phyloP scores from a whole-genome alignment of 2,113 vertebrate species.

The Ptyas mucosa region DNA sequence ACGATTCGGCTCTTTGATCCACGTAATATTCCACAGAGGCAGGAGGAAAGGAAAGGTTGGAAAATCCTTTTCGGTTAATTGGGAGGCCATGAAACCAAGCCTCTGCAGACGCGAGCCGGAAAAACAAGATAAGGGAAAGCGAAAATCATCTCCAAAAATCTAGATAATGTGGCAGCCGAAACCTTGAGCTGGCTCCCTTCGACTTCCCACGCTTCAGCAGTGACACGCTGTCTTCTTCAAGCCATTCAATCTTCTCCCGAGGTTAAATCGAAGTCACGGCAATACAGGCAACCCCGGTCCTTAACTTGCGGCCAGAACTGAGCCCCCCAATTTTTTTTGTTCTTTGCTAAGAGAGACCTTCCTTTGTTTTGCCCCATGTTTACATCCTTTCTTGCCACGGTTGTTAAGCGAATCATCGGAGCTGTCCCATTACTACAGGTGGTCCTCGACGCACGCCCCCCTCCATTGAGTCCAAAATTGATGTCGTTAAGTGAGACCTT shows the following conservation, averaged over 20 bases:
- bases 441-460: accelerated
- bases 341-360: no score
- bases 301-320: no score
- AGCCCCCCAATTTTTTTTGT: no score
- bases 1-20: conserved; percentile 43
- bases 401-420: no score
- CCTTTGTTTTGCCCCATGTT: no score
- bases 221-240: background rate
- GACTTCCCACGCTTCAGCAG: background rate
- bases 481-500: no score
- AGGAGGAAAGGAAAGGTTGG: conserved; percentile 7
- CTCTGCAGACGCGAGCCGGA: background rate
- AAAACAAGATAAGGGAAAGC: background rate
- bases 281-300: no score
- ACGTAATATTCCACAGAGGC: conserved; percentile 43
- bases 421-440: no score
- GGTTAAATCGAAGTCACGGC: background rate
- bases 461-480: no score
- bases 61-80: conserved; percentile 45
- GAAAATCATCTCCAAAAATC: background rate
- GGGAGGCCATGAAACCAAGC: conserved; percentile 38
- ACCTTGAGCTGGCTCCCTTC: background rate
- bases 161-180: background rate
- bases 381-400: no score
- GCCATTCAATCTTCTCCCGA: background rate